These are phyloP conservation scores for Myxocyprinus asiaticus DNA, from an alignment of 2,113 vertebrate genomes.

Conservation along the genomic window DNA sequence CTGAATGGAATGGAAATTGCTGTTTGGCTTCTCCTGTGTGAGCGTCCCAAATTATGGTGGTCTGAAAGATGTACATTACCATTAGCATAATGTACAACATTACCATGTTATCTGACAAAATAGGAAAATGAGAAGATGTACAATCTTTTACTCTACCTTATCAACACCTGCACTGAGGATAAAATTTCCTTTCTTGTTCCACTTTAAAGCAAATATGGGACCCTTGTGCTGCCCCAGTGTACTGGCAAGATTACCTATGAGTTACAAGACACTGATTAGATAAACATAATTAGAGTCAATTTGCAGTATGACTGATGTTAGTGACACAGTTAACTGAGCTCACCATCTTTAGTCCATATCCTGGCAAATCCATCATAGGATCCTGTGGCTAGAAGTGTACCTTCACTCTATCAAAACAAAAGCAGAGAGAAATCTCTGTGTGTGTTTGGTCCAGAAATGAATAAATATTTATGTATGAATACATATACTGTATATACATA, in stretches of 20 bases:
- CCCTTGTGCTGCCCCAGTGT: constrained; percentile 98
- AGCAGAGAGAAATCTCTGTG: constrained; percentile 27
- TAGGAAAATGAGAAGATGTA: not conserved
- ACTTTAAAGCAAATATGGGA: constrained; percentile 98
- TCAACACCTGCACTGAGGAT: constrained; percentile 98
- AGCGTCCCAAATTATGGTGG: constrained; percentile 98
- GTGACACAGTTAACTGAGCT: constrained; percentile 40
- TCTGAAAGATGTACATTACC: constrained; percentile 68
- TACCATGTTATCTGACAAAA: not conserved
- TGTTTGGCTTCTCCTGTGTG: constrained; percentile 98
- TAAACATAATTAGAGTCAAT: not conserved
- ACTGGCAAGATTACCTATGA: constrained; percentile 92
- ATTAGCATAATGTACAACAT: not conserved
- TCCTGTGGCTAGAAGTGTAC: constrained; percentile 96
- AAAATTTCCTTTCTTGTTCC: constrained; percentile 99
- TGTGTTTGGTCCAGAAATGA: not conserved
- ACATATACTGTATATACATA: not conserved
- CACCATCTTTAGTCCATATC: constrained; percentile 99
- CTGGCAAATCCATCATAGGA: constrained; percentile 97
- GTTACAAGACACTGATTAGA: not conserved
- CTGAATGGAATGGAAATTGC: constrained; percentile 98
- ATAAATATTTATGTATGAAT: not conserved
- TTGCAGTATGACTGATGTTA: not conserved
- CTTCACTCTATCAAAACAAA: constrained; percentile 84
- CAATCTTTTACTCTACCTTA: constrained; percentile 81